Conservation (phyloP, 2,797 vertebrate species). For the Cephalopachus bancanus region DNA sequence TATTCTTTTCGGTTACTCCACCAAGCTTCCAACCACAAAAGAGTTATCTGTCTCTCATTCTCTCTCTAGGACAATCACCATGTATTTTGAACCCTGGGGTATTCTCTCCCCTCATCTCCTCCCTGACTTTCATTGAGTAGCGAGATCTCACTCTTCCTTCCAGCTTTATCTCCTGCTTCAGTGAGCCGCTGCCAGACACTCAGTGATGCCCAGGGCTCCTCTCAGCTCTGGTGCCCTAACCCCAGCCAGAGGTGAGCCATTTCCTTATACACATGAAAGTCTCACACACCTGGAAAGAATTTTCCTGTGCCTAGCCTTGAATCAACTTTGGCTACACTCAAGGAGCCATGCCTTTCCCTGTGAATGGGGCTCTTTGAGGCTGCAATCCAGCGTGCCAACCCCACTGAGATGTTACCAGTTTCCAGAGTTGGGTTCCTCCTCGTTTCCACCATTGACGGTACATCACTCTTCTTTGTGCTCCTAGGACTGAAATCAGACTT, state of each 20-base stretch:
- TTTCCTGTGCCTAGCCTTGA: neutral
- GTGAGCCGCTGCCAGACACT: neutral
- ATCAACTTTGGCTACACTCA: rapidly evolving
- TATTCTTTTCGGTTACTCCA: neutral
- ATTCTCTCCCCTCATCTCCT: neutral
- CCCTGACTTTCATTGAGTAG: neutral
- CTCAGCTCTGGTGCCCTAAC: neutral
- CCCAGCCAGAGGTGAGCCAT: rapidly evolving
- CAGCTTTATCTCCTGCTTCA: neutral
- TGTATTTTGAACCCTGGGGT: neutral
- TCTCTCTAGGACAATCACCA: rapidly evolving
- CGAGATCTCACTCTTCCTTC: neutral
- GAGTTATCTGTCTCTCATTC: too few relatives aligned
- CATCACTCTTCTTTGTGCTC: neutral
- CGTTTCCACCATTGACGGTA: neutral
- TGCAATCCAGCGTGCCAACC: neutral
- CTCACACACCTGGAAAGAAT: neutral
- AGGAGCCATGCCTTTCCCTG: neutral
- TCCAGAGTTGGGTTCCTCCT: neutral
- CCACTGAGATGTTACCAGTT: neutral
- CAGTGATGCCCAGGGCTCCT: neutral
- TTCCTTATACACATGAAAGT: neutral
- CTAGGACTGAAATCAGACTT: neutral
- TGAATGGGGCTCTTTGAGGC: neutral
- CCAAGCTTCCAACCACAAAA: neutral